A percentile compares a stretch with the other conserved stretches of the same genome.
Evolutionary conservation across 2,888 invertebrate species (phyloP).

Genomic region (Orthonevra nobilis): DNA sequence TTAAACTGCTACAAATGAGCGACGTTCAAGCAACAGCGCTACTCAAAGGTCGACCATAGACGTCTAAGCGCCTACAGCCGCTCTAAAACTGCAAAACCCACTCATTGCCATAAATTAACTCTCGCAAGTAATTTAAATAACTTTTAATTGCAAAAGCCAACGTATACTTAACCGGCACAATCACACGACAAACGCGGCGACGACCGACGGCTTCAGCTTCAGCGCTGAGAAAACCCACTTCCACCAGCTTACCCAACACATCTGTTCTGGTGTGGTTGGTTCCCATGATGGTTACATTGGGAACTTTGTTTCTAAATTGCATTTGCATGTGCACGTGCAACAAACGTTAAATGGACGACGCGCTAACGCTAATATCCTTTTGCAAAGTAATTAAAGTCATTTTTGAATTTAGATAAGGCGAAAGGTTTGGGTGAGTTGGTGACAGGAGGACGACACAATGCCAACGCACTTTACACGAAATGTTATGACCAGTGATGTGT

Average conservation of each 20-base stretch:
- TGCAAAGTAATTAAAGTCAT: constrained; percentile 26
- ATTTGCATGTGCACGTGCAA: too few species aligned
- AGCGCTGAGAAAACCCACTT: too few species aligned
- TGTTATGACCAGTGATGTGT: constrained; percentile 1
- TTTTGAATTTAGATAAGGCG: constrained; percentile 16
- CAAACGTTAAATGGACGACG: too few species aligned
- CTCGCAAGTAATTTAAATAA: constrained; percentile 42
- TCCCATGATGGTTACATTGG: too few species aligned
- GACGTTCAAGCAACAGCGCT: too few species aligned
- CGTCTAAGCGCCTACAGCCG: constrained; percentile 34
- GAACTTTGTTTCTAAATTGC: too few species aligned
- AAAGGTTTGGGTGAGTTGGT: constrained; percentile 14
- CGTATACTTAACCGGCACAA: constrained; percentile 3
- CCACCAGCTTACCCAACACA: neutral
- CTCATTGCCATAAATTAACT: constrained; percentile 49
- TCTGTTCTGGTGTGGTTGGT: too few species aligned
- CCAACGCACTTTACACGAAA: neutral
- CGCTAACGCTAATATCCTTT: constrained; percentile 1
- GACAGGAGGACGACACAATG: constrained; percentile 15
- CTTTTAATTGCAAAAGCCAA: constrained; percentile 46
- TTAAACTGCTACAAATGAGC: too few species aligned
- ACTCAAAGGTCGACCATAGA: neutral
- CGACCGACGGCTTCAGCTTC: too few species aligned
- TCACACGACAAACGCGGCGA: too few species aligned
- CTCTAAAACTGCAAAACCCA: constrained; percentile 28